These are phyloP conservation scores for Pocota personata DNA, from an alignment of 2,888 invertebrate genomes.

Conservation along the genomic window DNA sequence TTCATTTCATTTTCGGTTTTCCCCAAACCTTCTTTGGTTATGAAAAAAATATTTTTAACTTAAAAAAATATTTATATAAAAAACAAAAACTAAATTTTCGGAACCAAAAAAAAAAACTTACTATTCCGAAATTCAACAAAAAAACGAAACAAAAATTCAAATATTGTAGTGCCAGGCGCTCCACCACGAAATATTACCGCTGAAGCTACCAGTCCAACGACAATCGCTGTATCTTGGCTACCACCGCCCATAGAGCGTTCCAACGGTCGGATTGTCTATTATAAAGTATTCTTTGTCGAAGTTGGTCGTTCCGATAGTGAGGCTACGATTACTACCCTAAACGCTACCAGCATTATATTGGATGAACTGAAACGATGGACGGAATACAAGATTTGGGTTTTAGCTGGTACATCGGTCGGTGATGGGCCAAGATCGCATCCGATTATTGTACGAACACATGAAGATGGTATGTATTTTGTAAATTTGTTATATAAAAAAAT, in stretches of 20 bases:
- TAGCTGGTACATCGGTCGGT: constrained; percentile 97
- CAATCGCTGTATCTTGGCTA: constrained; percentile 95
- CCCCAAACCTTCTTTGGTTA: constrained; percentile 30
- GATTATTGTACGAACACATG: constrained; percentile 96
- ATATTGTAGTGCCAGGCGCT: constrained; percentile 94
- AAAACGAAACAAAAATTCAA: constrained; percentile 64
- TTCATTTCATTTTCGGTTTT: constrained; percentile 46
- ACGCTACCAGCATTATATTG: constrained; percentile 91
- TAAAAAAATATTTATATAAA: constrained; percentile 44
- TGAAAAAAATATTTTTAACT: constrained; percentile 38
- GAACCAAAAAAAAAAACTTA: constrained; percentile 59
- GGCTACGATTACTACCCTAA: constrained; percentile 91
- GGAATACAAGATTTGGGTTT: constrained; percentile 97
- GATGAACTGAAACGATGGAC: constrained; percentile 97
- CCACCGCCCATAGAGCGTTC: constrained; percentile 95
- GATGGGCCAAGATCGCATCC: constrained; percentile 97
- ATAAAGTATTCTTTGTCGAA: constrained; percentile 96
- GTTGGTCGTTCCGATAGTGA: constrained; percentile 93
- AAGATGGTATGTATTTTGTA: constrained; percentile 95
- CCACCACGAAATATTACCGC: constrained; percentile 97
- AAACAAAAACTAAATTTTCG: constrained; percentile 63
- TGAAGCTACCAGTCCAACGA: constrained; percentile 93
- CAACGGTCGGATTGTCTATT: constrained; percentile 96
- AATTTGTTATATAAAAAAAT: constrained; percentile 19
- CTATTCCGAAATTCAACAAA: constrained; percentile 53